Percentiles rank a stretch among this genome's conserved stretches.
phyloP scores from a whole-genome alignment of 2,888 invertebrate species.

The Linyphia triangularis region DNA sequence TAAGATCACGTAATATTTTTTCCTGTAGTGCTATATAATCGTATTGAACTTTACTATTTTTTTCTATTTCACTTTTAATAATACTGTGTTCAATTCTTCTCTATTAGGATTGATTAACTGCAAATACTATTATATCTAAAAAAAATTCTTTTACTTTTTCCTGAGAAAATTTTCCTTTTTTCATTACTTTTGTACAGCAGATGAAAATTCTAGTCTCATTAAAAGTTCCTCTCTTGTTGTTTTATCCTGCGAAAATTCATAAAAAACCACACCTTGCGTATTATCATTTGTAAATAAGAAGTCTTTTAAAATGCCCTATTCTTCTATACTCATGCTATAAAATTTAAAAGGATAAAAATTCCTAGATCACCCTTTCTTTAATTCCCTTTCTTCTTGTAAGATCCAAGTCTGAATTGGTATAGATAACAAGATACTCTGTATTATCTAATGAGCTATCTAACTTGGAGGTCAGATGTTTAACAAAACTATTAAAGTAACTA shows the following conservation, averaged over 20 bases:
- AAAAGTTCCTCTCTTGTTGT: constrained; percentile 43
- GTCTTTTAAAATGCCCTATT: constrained; percentile 41
- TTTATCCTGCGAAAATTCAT: too few relatives aligned
- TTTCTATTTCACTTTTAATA: constrained; percentile 43
- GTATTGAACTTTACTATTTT: constrained; percentile 33
- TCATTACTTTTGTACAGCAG: constrained; percentile 25
- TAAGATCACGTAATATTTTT: constrained; percentile 40
- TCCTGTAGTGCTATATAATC: too few relatives aligned
- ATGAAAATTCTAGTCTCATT: constrained; percentile 21
- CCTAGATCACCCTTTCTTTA: too few relatives aligned
- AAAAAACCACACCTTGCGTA: constrained; percentile 22
- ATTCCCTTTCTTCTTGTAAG: constrained; percentile 31
- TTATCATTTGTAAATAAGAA: constrained; percentile 44
- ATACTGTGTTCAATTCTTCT: constrained; percentile 36
- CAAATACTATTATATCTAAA: too few relatives aligned
- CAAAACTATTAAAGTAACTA: constrained; percentile 34
- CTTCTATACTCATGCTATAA: background rate
- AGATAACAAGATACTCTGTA: constrained; percentile 46
- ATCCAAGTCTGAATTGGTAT: constrained; percentile 35
- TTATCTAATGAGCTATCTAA: constrained; percentile 9
- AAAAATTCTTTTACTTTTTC: constrained; percentile 32
- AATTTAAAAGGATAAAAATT: too few relatives aligned
- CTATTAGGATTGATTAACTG: too few relatives aligned
- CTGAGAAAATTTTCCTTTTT: constrained; percentile 29
- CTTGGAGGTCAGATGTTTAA: too few relatives aligned